A percentile compares a stretch with the other conserved stretches of the same genome.
Evolutionary conservation across 1,140 invertebrate species (phyloP).

Genomic region (Reticulitermes speratus): DNA sequence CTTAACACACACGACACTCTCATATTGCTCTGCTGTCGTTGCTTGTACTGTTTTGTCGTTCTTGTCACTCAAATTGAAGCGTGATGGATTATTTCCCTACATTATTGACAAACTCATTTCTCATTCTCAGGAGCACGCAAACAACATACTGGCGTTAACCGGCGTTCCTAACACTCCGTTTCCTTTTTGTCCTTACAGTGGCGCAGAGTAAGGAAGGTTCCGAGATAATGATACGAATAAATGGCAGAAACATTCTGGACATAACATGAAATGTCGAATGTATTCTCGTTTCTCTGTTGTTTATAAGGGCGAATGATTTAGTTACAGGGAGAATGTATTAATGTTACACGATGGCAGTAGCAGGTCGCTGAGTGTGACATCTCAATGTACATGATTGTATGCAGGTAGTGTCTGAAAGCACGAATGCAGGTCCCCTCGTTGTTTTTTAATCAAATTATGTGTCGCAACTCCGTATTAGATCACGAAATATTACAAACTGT

Average conservation of each 20-base stretch:
- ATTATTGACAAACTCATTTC: background rate
- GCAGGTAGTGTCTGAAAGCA: background rate
- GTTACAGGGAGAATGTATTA: background rate
- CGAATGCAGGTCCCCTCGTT: background rate
- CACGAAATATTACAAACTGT: no score
- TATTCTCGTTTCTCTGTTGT: background rate
- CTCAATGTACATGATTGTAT: background rate
- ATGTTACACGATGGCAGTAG: background rate
- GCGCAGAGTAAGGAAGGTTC: no score
- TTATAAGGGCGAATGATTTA: background rate
- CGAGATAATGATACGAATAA: no score
- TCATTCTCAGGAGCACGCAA: constrained; percentile 8
- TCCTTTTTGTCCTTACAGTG: background rate
- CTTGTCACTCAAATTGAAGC: constrained; percentile 5
- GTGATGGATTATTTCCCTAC: background rate
- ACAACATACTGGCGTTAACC: background rate
- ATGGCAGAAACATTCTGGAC: no score
- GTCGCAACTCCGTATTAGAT: no score
- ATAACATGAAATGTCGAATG: no score
- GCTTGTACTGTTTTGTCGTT: background rate
- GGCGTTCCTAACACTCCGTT: background rate
- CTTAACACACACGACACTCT: background rate
- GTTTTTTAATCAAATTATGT: background rate
- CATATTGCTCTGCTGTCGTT: constrained; percentile 6
- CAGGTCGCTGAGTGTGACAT: background rate